Conservation (phyloP, 2,113 vertebrate genomes). For the Hucho hucho region DNA sequence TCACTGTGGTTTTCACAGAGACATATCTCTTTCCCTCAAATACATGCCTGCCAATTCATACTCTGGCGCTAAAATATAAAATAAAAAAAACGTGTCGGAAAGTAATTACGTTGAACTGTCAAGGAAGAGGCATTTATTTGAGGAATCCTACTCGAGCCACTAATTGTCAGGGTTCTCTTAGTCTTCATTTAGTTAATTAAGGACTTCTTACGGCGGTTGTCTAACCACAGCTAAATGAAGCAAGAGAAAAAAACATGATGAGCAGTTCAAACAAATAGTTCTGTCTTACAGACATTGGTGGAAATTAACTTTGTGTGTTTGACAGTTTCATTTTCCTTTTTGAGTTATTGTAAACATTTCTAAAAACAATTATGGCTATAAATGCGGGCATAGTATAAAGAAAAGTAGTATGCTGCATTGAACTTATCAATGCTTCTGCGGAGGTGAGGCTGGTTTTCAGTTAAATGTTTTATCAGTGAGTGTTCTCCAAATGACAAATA, state of each 20-base stretch:
- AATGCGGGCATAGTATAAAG: too few species aligned
- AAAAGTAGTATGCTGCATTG: too few species aligned
- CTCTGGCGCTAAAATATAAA: constrained; percentile 54
- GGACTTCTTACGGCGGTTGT: constrained; percentile 56
- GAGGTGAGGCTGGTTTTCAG: too few species aligned
- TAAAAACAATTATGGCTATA: too few species aligned
- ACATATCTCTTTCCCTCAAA: constrained; percentile 85
- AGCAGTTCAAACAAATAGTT: constrained; percentile 33
- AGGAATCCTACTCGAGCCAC: constrained; percentile 54
- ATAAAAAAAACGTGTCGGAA: constrained; percentile 51
- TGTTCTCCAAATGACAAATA: too few species aligned
- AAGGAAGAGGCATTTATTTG: constrained; percentile 66
- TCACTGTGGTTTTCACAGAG: constrained; percentile 83
- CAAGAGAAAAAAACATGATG: constrained; percentile 53
- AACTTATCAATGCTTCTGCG: too few species aligned
- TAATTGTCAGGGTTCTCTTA: constrained; percentile 62
- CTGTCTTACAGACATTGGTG: too few species aligned
- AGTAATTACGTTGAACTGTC: constrained; percentile 67
- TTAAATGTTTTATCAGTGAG: too few species aligned
- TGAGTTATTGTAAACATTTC: too few species aligned
- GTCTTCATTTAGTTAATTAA: constrained; percentile 65
- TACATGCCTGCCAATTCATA: constrained; percentile 73
- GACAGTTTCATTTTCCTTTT: too few species aligned
- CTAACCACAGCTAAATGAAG: constrained; percentile 56
- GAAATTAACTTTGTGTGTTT: too few species aligned